Evolutionary conservation across 2,113 vertebrate species (phyloP).

Genomic region (Triplophysa tibetana): DNA sequence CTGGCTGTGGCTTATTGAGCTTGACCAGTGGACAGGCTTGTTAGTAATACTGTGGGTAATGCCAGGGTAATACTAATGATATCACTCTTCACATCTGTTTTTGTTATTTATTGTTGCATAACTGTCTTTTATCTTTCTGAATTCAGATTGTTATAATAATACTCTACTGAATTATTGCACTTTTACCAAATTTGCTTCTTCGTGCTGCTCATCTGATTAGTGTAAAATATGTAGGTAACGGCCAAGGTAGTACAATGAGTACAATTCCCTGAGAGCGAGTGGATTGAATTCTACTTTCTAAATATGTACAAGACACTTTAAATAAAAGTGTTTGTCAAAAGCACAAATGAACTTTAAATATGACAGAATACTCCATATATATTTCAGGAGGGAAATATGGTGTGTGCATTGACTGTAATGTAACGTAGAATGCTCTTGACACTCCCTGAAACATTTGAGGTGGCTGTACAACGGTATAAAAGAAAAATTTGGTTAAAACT

Average conservation of each 20-base stretch:
- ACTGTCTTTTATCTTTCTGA: background rate
- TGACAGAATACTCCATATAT: background rate
- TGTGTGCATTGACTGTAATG: conserved; percentile 18
- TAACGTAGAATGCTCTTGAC: conserved; percentile 21
- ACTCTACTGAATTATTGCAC: too few species aligned
- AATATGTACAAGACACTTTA: too few species aligned
- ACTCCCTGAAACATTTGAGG: conserved; percentile 31
- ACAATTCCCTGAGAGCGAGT: too few species aligned
- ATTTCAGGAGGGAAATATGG: conserved; percentile 14
- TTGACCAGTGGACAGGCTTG: conserved; percentile 29
- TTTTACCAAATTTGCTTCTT: background rate
- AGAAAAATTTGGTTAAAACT: conserved; percentile 57
- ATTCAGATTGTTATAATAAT: background rate
- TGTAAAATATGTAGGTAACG: too few species aligned
- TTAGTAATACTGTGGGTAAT: conserved; percentile 4
- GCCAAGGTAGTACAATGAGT: too few species aligned
- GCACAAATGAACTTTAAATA: too few species aligned
- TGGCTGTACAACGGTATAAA: conserved; percentile 56
- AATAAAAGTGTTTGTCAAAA: too few species aligned
- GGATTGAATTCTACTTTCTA: too few species aligned
- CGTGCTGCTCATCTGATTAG: too few species aligned
- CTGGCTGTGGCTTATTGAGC: conserved; percentile 45
- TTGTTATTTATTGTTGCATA: background rate
- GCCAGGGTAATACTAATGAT: background rate
- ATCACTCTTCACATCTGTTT: background rate